Conservation (phyloP, 2,888 invertebrate genomes). For the Camptogramma bilineatum region DNA sequence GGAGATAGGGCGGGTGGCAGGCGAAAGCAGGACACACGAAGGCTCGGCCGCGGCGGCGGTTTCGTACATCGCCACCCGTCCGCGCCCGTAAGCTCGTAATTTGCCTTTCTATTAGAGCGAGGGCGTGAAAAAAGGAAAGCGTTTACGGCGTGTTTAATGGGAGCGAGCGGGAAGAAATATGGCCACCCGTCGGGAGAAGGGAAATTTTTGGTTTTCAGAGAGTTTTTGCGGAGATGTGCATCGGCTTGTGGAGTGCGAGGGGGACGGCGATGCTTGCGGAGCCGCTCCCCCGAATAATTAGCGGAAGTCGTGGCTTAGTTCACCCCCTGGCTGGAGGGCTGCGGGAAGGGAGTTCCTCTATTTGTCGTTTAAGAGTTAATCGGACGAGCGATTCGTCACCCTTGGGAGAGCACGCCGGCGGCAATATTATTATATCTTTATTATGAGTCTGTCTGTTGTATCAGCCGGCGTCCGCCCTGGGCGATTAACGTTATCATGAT, state of each 20-base stretch:
- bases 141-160: slow-evolving; percentile 85
- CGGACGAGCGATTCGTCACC: slow-evolving; percentile 84
- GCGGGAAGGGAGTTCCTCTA: slow-evolving; percentile 82
- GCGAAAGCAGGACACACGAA: slow-evolving; percentile 72
- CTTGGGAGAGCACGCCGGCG: slow-evolving; percentile 75
- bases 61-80: slow-evolving; percentile 85
- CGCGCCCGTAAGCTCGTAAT: slow-evolving; percentile 86
- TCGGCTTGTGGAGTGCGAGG: slow-evolving; percentile 75
- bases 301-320: slow-evolving; percentile 84
- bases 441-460: slow-evolving; percentile 73
- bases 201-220: slow-evolving; percentile 84
- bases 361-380: slow-evolving; percentile 86
- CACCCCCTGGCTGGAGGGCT: slow-evolving; percentile 73
- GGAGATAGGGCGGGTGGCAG: slow-evolving; percentile 63
- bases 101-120: slow-evolving; percentile 86
- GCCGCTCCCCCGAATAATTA: slow-evolving; percentile 81
- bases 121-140: slow-evolving; percentile 86
- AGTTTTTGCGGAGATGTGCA: slow-evolving; percentile 85
- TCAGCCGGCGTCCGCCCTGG: slow-evolving; percentile 59
- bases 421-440: slow-evolving; percentile 83
- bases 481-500: slow-evolving; percentile 79
- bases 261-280: slow-evolving; percentile 74
- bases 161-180: slow-evolving; percentile 85
- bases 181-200: slow-evolving; percentile 81
- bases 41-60: slow-evolving; percentile 69